These are phyloP conservation scores for Ophioderma brevispina DNA, from an alignment of 35 echinoderm and acorn worm species.

Conservation along the genomic window DNA sequence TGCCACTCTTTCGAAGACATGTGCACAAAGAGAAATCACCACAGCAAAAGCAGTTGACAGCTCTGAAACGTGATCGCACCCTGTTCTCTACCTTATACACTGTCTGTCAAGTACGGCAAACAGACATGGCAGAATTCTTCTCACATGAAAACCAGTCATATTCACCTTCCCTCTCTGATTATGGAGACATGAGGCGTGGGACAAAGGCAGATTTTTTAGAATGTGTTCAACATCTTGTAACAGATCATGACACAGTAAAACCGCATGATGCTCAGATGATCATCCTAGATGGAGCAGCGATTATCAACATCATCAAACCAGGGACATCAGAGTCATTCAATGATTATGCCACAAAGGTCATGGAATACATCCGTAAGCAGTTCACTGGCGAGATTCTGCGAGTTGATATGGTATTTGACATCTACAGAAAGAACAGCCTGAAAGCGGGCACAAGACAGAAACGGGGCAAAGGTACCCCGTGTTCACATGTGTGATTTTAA, in stretches of 20 bases:
- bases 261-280: neutral
- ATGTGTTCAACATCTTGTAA: neutral
- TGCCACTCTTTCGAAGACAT: neutral
- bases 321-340: slow-evolving; percentile 9
- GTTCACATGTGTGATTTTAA: no score
- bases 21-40: no score
- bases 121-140: slow-evolving; percentile 39
- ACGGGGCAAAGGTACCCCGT: slow-evolving; percentile 54
- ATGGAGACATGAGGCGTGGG: slow-evolving; percentile 6
- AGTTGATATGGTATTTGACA: slow-evolving; percentile 61
- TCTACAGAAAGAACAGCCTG: slow-evolving; percentile 24
- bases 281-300: slow-evolving; percentile 43
- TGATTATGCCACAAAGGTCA: slow-evolving; percentile 9
- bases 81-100: slow-evolving; percentile 53
- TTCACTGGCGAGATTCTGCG: neutral
- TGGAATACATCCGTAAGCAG: slow-evolving; percentile 18
- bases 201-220: slow-evolving; percentile 2
- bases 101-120: slow-evolving; percentile 14
- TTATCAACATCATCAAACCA: slow-evolving; percentile 11
- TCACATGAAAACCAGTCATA: slow-evolving; percentile 47
- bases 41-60: neutral
- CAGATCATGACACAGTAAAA: neutral
- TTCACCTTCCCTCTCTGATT: slow-evolving; percentile 47
- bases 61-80: slow-evolving; percentile 11
- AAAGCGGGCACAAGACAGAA: slow-evolving; percentile 50